A percentile compares a stretch with the other conserved stretches of the same genome.
phyloP scores from a whole-genome alignment of 2,888 invertebrate genomes.

The Nephrotoma flavescens region DNA sequence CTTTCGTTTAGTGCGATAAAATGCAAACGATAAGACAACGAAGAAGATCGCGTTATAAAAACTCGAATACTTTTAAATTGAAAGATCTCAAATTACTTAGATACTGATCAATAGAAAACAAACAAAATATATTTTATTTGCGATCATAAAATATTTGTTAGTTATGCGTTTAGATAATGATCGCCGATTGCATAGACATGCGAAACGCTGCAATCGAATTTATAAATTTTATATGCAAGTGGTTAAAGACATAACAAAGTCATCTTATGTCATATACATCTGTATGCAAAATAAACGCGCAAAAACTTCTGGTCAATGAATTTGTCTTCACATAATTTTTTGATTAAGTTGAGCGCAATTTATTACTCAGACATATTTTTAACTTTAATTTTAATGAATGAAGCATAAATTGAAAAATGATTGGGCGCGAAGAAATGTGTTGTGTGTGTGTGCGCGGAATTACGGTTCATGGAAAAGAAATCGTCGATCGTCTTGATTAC shows the following conservation, averaged over 20 bases:
- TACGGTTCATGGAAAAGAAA: not conserved
- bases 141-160: not conserved
- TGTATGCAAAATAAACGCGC: not conserved
- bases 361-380: not conserved
- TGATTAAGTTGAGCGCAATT: not conserved
- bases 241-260: not conserved
- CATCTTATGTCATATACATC: not conserved
- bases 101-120: not conserved
- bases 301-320: not conserved
- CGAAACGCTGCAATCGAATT: not conserved
- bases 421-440: not conserved
- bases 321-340: not conserved
- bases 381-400: not conserved
- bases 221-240: not conserved
- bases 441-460: not conserved
- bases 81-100: not conserved
- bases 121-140: not conserved
- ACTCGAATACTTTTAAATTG: not conserved
- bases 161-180: not conserved
- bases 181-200: not conserved
- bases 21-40: not conserved
- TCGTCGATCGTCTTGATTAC: not conserved
- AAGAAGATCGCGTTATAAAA: not conserved
- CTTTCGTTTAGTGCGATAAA: not conserved
- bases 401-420: not conserved